Conservation (phyloP, 2,888 invertebrate genomes). For the Poecilus cupreus region DNA sequence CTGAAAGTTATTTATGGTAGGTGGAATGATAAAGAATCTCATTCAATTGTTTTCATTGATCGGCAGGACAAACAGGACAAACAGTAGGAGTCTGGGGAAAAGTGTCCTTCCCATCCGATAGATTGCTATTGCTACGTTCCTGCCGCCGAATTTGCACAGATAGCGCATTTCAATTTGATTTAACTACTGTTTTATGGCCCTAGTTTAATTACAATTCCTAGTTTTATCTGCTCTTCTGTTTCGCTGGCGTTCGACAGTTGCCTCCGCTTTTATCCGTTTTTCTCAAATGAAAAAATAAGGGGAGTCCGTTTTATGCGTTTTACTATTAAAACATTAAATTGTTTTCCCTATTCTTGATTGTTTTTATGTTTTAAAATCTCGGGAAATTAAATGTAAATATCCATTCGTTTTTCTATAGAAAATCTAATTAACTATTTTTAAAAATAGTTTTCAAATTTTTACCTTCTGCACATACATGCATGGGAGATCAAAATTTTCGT, state of each 20-base stretch:
- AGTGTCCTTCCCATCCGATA: conserved; percentile 6
- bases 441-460: no score
- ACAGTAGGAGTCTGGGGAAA: no score
- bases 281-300: conserved; percentile 14
- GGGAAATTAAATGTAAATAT: neutral
- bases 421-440: no score
- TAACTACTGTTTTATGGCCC: conserved; percentile 52
- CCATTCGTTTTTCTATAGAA: no score
- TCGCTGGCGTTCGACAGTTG: conserved; percentile 28
- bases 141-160: conserved; percentile 47
- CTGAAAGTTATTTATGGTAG: neutral
- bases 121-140: neutral
- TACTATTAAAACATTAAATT: neutral
- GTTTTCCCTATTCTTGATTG: neutral
- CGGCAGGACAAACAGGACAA: conserved; percentile 1
- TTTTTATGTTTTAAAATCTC: conserved; percentile 17
- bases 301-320: neutral
- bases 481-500: no score
- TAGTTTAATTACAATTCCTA: conserved; percentile 59
- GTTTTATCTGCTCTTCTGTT: conserved; percentile 54
- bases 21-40: neutral
- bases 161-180: conserved; percentile 57
- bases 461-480: no score
- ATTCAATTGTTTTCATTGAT: conserved; percentile 4
- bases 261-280: conserved; percentile 6